Percentiles rank a stretch among this genome's conserved stretches.
Evolutionary conservation across 2,888 invertebrate species (phyloP).

Genomic region (Cyclophora punctaria): DNA sequence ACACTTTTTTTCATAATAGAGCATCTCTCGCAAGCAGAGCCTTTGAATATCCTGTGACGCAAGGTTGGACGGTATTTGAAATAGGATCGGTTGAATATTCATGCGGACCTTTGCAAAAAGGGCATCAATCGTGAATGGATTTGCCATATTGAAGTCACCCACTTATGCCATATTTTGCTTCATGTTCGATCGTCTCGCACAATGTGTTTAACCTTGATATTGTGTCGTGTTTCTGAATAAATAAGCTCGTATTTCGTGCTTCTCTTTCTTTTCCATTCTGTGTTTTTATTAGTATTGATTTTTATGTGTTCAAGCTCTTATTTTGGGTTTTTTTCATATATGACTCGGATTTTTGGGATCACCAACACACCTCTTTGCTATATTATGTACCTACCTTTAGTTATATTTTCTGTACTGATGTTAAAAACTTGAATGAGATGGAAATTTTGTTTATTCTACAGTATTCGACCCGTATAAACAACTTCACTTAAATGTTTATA

Average conservation of each 20-base stretch:
- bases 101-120: slow-evolving; percentile 18
- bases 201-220: slow-evolving; percentile 6
- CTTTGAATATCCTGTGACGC: slow-evolving; percentile 18
- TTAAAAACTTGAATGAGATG: too few relatives aligned
- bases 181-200: slow-evolving; percentile 1
- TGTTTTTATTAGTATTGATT: too few relatives aligned
- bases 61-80: slow-evolving; percentile 15
- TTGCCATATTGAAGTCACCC: slow-evolving; percentile 8
- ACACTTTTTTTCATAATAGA: too few relatives aligned
- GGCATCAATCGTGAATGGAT: slow-evolving; percentile 17
- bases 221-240: slow-evolving; percentile 6
- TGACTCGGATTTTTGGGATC: too few relatives aligned
- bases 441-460: too few relatives aligned
- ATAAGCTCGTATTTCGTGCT: slow-evolving; percentile 2
- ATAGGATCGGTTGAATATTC: slow-evolving; percentile 19
- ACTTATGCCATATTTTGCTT: slow-evolving; percentile 7
- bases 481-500: too few relatives aligned
- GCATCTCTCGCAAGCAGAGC: slow-evolving; percentile 9
- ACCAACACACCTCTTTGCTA: too few relatives aligned
- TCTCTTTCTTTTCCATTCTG: background rate
- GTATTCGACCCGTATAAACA: too few relatives aligned
- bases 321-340: too few relatives aligned
- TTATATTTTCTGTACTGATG: too few relatives aligned
- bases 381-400: too few relatives aligned
- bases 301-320: too few relatives aligned